Conservation (phyloP, 2,797 vertebrate species). For the Pseudocheirus occidentalis region DNA sequence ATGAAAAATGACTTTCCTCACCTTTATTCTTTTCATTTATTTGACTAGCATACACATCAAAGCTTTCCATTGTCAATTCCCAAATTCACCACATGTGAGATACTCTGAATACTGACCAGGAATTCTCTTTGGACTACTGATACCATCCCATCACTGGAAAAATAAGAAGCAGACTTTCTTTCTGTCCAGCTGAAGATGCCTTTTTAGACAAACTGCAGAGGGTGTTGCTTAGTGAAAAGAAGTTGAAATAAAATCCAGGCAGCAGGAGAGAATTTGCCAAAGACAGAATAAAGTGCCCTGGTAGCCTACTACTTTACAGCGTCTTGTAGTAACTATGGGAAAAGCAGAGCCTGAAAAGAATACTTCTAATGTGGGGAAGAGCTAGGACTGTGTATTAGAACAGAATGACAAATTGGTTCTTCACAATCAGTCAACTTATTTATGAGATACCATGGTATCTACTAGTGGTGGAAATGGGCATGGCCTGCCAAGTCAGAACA, state of each 20-base stretch:
- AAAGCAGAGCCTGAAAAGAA: neutral
- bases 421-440: neutral
- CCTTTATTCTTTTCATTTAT: neutral
- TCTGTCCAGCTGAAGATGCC: neutral
- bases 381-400: neutral
- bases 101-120: slow-evolving; percentile 17
- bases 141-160: accelerated
- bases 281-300: too few relatives aligned
- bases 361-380: too few relatives aligned
- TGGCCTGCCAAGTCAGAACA: neutral
- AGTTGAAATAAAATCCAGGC: neutral
- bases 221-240: accelerated
- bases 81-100: neutral
- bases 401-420: neutral
- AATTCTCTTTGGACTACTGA: neutral
- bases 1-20: neutral
- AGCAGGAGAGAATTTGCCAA: neutral
- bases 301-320: neutral
- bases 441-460: neutral
- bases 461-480: neutral
- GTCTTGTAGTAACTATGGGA: neutral
- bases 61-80: neutral
- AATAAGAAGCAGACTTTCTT: slow-evolving; percentile 18
- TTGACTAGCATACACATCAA: neutral
- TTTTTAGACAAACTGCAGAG: neutral